Evolutionary conservation across 2,797 vertebrate species (phyloP).

Genomic region (Clarias fuscus): DNA sequence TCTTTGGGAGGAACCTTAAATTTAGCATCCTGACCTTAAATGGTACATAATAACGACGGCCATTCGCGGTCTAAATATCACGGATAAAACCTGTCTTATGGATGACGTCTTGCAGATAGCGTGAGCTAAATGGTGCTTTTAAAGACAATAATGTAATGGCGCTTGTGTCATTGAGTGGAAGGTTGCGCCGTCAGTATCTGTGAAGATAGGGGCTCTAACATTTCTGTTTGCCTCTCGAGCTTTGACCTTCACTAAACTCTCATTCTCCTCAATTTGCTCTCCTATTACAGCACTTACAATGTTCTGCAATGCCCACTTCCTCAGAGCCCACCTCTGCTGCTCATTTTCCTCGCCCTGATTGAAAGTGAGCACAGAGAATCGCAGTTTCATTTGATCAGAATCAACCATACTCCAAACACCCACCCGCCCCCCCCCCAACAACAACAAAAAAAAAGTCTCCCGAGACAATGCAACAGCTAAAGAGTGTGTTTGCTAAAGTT

Average conservation of each 20-base stretch:
- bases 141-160: constrained; percentile 46
- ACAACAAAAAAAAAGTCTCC: neutral
- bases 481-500: constrained; percentile 14
- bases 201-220: constrained; percentile 44
- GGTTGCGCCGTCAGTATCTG: constrained; percentile 41
- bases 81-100: constrained; percentile 55
- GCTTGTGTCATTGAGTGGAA: constrained; percentile 39
- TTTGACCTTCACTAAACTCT: constrained; percentile 58
- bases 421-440: neutral
- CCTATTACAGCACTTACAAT: constrained; percentile 55
- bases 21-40: constrained; percentile 71
- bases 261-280: constrained; percentile 56
- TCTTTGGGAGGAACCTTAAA: constrained; percentile 67
- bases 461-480: constrained; percentile 1
- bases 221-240: constrained; percentile 48
- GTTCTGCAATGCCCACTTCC: constrained; percentile 50
- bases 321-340: constrained; percentile 44
- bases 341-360: constrained; percentile 49
- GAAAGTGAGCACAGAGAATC: constrained; percentile 43
- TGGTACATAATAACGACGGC: constrained; percentile 49
- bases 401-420: neutral
- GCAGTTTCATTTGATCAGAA: constrained; percentile 42
- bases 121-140: constrained; percentile 47
- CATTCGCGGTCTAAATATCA: constrained; percentile 54
- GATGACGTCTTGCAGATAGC: constrained; percentile 21